Conservation (phyloP, 2,797 vertebrate genomes). For the Trachurus trachurus region DNA sequence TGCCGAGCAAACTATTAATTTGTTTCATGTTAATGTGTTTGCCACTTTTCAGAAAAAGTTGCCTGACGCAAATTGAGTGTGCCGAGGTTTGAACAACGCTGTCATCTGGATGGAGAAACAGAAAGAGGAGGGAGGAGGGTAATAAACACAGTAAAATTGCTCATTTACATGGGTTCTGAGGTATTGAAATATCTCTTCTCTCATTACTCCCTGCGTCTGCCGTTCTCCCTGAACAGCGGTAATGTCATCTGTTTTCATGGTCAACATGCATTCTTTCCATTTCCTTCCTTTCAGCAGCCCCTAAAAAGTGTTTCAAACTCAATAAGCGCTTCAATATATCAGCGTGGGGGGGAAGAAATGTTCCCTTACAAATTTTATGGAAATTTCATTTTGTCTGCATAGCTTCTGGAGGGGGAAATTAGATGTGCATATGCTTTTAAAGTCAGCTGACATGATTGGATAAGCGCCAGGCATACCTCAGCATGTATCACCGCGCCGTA, state of each 20-base stretch:
- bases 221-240: constrained; percentile 19
- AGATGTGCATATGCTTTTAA: constrained; percentile 70
- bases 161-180: constrained; percentile 31
- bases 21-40: constrained; percentile 64
- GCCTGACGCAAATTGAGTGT: constrained; percentile 45
- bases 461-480: constrained; percentile 41
- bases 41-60: constrained; percentile 32
- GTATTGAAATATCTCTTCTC: constrained; percentile 37
- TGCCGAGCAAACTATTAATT: too few species aligned
- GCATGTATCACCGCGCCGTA: constrained; percentile 32
- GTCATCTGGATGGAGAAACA: constrained; percentile 39
- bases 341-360: constrained; percentile 62
- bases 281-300: constrained; percentile 36
- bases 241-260: constrained; percentile 60
- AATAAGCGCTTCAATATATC: constrained; percentile 82
- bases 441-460: constrained; percentile 41
- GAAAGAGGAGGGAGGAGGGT: not conserved
- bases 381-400: constrained; percentile 80
- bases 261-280: constrained; percentile 49
- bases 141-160: constrained; percentile 29
- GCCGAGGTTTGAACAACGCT: constrained; percentile 27
- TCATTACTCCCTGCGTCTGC: constrained; percentile 34
- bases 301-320: constrained; percentile 76
- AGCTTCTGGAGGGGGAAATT: constrained; percentile 54
- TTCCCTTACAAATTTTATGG: constrained; percentile 78